Evolutionary conservation across 2,113 vertebrate species (phyloP), one percentile per base, ranked within the genome.

Genomic region (Cervus canadensis): DNA sequence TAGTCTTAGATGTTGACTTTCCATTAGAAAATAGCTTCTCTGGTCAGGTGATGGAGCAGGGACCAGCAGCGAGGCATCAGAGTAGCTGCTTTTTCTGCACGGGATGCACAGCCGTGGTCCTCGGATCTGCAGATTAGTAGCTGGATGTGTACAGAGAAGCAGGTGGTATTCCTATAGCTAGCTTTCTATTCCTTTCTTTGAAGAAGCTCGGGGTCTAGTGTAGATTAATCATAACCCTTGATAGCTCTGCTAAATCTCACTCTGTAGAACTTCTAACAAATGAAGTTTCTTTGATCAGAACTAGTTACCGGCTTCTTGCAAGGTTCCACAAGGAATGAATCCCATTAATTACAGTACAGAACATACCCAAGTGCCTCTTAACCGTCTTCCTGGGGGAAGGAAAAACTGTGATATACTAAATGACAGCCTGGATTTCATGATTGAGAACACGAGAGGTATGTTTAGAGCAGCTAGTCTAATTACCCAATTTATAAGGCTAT

Each of bases 211-310:
- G 96, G 86, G 95, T 88, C 94, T 95, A 94, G 88, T 91, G 52
- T 91, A 98, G 97, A 97, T 98, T 96, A 97, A 98, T 97, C 94
- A 97, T 91, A 91, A 97, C 96, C 91, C 97, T 98, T 97, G 95
- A 94, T 94, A 89, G 95, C 43, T 33, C 88, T 95, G 94, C 82
- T 97, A 94, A 97, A 95, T 94, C 88, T 96, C 91, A 91, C 95
- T 97, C 97, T 95, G 97, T 81, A 96, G 93, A 98, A 98, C 98
- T 98, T 98, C 97, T 94, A 97, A 98, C 83, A 97, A 97, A 98
- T 97, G 94, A 98, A 98, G 97, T 97, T 97, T 96, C 97, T 98
- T 98, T 98, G 97, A 98, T 98, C 95, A 95, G 88, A 95, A 97
- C 91, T 95, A 97, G 97, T 96, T 97, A 93, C 89, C 64, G 11